Percentiles rank a stretch among this genome's conserved stretches.
Evolutionary conservation across 2,113 vertebrate species (phyloP).

Genomic region (Carollia perspicillata): DNA sequence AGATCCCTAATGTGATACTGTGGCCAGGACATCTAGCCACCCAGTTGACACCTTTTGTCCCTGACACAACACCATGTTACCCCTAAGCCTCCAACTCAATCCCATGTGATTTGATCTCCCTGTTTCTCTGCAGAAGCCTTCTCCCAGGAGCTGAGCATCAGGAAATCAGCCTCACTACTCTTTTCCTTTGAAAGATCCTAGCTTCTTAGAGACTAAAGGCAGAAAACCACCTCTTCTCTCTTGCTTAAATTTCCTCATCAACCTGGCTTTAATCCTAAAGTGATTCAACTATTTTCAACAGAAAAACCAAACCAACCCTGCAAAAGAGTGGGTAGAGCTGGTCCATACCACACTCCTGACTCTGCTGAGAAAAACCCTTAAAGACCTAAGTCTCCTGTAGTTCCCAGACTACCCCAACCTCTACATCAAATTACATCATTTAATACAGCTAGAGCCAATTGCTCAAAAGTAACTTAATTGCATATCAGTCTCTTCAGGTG

Average conservation of each 20-base stretch:
- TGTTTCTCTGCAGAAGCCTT: neutral
- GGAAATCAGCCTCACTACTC: neutral
- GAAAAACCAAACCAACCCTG: neutral
- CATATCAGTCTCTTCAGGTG: neutral
- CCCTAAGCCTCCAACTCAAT: neutral
- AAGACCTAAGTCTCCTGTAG: neutral
- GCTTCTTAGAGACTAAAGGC: neutral
- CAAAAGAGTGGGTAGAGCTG: neutral
- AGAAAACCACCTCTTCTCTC: neutral
- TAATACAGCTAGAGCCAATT: neutral
- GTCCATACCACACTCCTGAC: neutral
- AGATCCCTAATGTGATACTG: neutral
- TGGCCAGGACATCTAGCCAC: neutral
- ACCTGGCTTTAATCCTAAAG: neutral
- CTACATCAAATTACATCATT: neutral
- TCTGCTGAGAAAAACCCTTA: neutral
- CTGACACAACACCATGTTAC: fast-evolving
- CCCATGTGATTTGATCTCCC: neutral
- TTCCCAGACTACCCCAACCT: neutral
- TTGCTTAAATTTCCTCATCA: neutral
- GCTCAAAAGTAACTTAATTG: neutral
- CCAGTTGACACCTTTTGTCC: fast-evolving
- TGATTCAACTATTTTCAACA: slow-evolving; percentile 9
- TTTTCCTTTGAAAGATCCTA: neutral
- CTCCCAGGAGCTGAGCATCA: neutral